A percentile compares a stretch with the other conserved stretches of the same genome.
phyloP scores from a whole-genome alignment of 2,113 vertebrate species.

The Ammospiza nelsoni region DNA sequence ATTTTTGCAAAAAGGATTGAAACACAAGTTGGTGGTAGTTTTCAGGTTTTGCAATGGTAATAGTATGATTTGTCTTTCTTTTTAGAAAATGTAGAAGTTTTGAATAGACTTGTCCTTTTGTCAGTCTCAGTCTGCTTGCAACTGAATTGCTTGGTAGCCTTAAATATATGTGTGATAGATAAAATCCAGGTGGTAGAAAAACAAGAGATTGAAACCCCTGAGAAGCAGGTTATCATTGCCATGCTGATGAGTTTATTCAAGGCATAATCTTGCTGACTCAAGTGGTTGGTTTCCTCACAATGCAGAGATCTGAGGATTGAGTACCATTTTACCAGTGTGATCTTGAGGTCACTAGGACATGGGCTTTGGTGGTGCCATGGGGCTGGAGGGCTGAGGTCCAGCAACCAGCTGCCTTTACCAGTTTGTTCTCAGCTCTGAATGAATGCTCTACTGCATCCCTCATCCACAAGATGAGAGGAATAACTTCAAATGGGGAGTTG shows the following conservation, averaged over 20 bases:
- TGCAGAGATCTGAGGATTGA: background rate
- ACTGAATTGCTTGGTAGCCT: background rate
- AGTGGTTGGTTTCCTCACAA: background rate
- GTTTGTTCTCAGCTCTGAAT: background rate
- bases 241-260: background rate
- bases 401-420: background rate
- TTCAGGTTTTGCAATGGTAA: background rate
- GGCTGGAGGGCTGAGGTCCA: background rate
- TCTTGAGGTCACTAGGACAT: background rate
- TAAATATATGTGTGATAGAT: background rate
- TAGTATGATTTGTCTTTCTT: background rate
- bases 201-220: background rate
- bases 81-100: background rate
- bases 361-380: background rate
- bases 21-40: background rate
- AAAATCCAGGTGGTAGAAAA: background rate
- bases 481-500: background rate
- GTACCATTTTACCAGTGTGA: background rate
- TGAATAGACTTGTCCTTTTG: background rate
- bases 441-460: background rate
- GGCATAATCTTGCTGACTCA: background rate
- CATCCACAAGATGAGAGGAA: background rate
- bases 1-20: background rate
- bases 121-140: background rate
- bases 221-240: background rate